Evolutionary conservation across 2,888 invertebrate genomes (phyloP), one percentile per base, ranked within the genome.

Genomic region (Caradrina kadenii): DNA sequence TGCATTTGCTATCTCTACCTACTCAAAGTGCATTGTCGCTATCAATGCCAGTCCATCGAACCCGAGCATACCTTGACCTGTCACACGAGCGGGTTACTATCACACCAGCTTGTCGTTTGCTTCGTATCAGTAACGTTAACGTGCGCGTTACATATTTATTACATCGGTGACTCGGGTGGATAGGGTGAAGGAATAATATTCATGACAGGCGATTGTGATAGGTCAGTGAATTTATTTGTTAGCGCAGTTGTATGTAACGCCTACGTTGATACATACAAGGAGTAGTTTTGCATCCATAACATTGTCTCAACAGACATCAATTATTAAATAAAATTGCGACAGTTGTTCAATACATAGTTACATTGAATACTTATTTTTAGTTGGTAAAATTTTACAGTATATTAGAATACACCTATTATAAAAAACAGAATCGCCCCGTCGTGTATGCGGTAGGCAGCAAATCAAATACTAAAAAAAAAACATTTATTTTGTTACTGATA

Each of bases 1-100:
- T 60, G 69, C 15, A 69, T 76, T n/a, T 88, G 81, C 86, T 64
- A 74, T 81, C 89, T 19, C 65, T 92, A 90, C 89, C 60, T 91
- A 90, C 89, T 62, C 71, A 70, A 71, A 82, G 80, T 83, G 73
- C 80, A 85, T 82, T 73, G 72, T 72, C 77, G 85, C 86, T 92
- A 92, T 92, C 92, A 89, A 77, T 73, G 79, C 63, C 82, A 82
- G 90, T 88, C 84, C 87, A 87, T 88, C 87, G 91, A 89, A 89
- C 92, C 86, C 85, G 76, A 82, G 81, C 85, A 84, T 89, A 87
- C 87, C 89, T 89, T 90, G 92, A 92, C 92, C 92, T 86, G 81
- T 77, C 90, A 85, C 82, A 85, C 82, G 81, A 73, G 81, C 72
- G 73, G 83, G 86, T 79, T 81, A 73, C 73, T 76, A 77, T 81